Conservation (phyloP, 2,888 invertebrate species). For the Orthosia cruda region DNA sequence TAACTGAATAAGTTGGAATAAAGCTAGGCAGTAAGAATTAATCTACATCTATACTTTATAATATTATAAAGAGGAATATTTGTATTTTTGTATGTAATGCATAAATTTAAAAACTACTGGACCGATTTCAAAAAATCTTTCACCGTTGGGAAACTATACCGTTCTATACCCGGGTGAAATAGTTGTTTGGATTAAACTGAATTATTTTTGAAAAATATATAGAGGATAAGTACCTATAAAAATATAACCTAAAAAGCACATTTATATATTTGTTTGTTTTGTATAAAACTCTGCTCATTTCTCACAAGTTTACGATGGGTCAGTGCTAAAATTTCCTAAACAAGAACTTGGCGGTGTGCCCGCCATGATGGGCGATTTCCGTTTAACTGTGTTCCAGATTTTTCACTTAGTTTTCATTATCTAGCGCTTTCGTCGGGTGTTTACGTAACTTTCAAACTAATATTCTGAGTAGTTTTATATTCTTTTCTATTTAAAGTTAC, state of each 20-base stretch:
- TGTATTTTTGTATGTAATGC: too few species aligned
- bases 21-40: too few species aligned
- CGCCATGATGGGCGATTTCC: constrained; percentile 27
- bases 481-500: not conserved
- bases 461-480: not conserved
- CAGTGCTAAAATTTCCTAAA: constrained; percentile 24
- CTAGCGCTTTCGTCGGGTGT: constrained; percentile 3
- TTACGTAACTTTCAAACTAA: constrained; percentile 9
- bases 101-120: too few species aligned
- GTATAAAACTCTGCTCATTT: constrained; percentile 14
- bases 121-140: too few species aligned
- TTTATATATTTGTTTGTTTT: constrained; percentile 20
- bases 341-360: constrained; percentile 32
- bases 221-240: not conserved
- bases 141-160: too few species aligned
- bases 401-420: constrained; percentile 47
- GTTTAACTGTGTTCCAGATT: constrained; percentile 11
- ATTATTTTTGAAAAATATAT: too few species aligned
- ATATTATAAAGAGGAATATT: too few species aligned
- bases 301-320: constrained; percentile 21
- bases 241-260: constrained; percentile 2
- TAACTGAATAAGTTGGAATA: too few species aligned
- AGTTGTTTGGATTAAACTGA: too few species aligned
- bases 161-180: too few species aligned
- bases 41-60: too few species aligned